phyloP scores from a whole-genome alignment of 2,888 invertebrate genomes.

The Hypomecis atomaria region DNA sequence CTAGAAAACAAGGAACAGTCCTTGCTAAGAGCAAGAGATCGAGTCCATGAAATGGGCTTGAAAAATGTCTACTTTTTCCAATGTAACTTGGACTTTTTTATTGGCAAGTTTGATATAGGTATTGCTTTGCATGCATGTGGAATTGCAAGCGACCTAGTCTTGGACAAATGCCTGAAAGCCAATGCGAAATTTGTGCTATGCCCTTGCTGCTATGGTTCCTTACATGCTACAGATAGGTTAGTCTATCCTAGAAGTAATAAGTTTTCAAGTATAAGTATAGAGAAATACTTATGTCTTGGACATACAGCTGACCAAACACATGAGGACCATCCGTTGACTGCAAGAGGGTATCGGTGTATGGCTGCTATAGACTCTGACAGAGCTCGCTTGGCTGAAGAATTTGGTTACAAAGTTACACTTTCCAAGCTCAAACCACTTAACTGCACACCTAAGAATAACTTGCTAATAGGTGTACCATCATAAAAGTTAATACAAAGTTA shows the following conservation, averaged over 20 bases:
- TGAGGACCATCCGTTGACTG: slow-evolving; percentile 87
- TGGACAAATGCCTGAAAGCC: slow-evolving; percentile 91
- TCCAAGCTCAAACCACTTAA: slow-evolving; percentile 90
- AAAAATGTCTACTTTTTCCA: slow-evolving; percentile 92
- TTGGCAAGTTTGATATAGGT: slow-evolving; percentile 92
- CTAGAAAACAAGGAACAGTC: slow-evolving; percentile 97
- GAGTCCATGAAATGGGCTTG: slow-evolving; percentile 87
- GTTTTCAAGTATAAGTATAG: slow-evolving; percentile 77
- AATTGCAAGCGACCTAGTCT: slow-evolving; percentile 95
- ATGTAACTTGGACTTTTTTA: slow-evolving; percentile 96
- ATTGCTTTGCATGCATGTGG: slow-evolving; percentile 97
- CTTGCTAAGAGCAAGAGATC: slow-evolving; percentile 88
- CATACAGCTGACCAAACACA: slow-evolving; percentile 98
- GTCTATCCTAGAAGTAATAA: slow-evolving; percentile 92
- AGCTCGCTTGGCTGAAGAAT: slow-evolving; percentile 89
- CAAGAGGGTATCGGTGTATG: slow-evolving; percentile 94
- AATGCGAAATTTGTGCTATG: slow-evolving; percentile 94
- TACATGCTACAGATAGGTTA: slow-evolving; percentile 92
- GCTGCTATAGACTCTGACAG: slow-evolving; percentile 94
- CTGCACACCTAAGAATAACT: slow-evolving; percentile 97
- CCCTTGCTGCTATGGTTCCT: slow-evolving; percentile 97
- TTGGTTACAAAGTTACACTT: slow-evolving; percentile 90
- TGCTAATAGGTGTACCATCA: slow-evolving; percentile 87
- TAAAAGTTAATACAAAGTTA: slow-evolving; percentile 31
- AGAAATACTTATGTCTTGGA: slow-evolving; percentile 91